Percentiles rank a stretch among this genome's conserved stretches.
Evolutionary conservation across 2,888 invertebrate genomes (phyloP).

Genomic region (Mesopsocus fuscifrons): DNA sequence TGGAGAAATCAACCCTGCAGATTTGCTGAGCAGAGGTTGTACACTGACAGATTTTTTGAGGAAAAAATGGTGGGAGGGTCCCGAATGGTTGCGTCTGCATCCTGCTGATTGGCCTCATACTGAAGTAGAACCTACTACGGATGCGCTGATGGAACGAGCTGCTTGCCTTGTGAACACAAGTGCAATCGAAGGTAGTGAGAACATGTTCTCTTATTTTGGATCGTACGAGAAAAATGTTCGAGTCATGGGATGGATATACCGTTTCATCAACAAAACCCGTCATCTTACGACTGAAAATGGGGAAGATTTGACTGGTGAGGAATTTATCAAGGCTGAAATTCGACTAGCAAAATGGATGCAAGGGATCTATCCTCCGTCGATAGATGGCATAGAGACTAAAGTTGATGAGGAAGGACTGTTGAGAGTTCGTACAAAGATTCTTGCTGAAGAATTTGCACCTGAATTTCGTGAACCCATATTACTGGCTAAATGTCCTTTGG

Average conservation of each 20-base stretch:
- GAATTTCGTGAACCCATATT: background rate
- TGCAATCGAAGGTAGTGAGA: background rate
- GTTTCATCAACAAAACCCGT: background rate
- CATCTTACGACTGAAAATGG: background rate
- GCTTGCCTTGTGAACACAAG: background rate
- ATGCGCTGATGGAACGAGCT: conserved; percentile 7
- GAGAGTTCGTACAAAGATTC: background rate
- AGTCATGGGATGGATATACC: background rate
- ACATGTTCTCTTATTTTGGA: too few species aligned
- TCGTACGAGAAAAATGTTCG: too few species aligned
- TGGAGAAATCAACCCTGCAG: conserved; percentile 20
- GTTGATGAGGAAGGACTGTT: background rate
- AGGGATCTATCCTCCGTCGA: background rate
- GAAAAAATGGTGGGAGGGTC: conserved; percentile 21
- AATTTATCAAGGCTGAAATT: background rate
- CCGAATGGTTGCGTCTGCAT: conserved; percentile 17
- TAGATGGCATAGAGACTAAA: background rate
- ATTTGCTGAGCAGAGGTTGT: conserved; percentile 21
- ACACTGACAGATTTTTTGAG: conserved; percentile 17
- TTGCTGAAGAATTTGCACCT: background rate
- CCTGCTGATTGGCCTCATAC: conserved; percentile 17
- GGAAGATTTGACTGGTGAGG: conserved; percentile 6
- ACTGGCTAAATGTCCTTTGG: conserved; percentile 10
- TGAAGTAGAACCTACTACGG: conserved; percentile 10
- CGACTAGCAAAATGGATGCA: background rate